Evolutionary conservation across 2,888 invertebrate genomes (phyloP).

Genomic region (Apamea crenata): DNA sequence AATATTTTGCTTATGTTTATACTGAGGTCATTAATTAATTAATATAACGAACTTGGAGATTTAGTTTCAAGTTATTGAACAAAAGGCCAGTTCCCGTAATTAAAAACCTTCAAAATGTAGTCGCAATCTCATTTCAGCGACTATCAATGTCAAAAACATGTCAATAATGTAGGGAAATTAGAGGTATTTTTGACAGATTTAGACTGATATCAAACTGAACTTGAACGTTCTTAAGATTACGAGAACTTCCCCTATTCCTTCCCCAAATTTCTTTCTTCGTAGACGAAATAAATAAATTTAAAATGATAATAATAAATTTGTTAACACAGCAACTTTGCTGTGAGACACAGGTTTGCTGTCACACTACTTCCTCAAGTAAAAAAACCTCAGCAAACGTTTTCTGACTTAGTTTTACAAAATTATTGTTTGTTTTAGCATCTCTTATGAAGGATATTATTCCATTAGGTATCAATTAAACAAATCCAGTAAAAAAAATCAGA

Average conservation of each 20-base stretch:
- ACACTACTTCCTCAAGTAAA: not conserved
- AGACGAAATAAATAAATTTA: too few relatives aligned
- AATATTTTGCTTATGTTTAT: not conserved
- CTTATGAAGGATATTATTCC: not conserved
- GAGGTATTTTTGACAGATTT: too few relatives aligned
- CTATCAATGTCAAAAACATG: too few relatives aligned
- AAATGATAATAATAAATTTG: not conserved
- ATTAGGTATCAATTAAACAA: not conserved
- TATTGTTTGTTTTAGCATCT: not conserved
- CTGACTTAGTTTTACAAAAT: not conserved
- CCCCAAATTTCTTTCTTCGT: too few relatives aligned
- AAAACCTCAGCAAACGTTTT: not conserved
- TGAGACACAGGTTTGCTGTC: not conserved
- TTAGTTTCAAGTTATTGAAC: not conserved
- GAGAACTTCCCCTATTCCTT: too few relatives aligned
- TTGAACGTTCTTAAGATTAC: too few relatives aligned
- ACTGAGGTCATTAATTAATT: not conserved
- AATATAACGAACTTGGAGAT: not conserved
- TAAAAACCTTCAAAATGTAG: too few relatives aligned
- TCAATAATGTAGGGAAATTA: too few relatives aligned
- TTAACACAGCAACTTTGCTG: not conserved
- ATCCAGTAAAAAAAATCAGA: not conserved
- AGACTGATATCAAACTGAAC: too few relatives aligned
- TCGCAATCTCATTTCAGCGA: too few relatives aligned
- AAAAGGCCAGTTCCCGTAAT: too few relatives aligned